These are phyloP conservation scores for Marmota monax DNA, from an alignment of 2,113 vertebrate genomes.

Conservation along the genomic window DNA sequence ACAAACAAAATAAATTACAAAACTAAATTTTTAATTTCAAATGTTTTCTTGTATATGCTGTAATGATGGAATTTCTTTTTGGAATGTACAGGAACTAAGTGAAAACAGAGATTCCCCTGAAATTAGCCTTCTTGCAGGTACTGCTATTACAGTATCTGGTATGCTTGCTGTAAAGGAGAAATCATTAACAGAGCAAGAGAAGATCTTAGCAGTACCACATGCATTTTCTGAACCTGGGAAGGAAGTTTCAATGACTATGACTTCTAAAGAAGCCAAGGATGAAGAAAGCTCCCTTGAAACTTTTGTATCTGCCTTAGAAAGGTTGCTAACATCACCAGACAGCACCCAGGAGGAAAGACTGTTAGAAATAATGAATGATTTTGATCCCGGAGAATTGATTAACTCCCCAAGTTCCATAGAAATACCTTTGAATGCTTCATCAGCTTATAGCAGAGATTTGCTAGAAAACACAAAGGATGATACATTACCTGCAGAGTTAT, in stretches of 20 bases:
- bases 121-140: constrained; percentile 67
- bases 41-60: not conserved
- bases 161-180: constrained; percentile 30
- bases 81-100: constrained; percentile 68
- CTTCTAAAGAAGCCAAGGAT: constrained; percentile 57
- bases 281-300: constrained; percentile 68
- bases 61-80: constrained; percentile 70
- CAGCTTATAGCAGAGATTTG: constrained; percentile 35
- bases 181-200: constrained; percentile 36
- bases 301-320: constrained; percentile 66
- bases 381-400: constrained; percentile 67
- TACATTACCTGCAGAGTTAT: constrained; percentile 66
- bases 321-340: constrained; percentile 54
- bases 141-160: constrained; percentile 3
- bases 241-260: not conserved
- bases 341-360: constrained; percentile 50
- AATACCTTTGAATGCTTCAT: not conserved
- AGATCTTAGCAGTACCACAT: constrained; percentile 55
- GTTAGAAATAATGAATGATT: constrained; percentile 50
- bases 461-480: constrained; percentile 64
- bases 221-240: constrained; percentile 52
- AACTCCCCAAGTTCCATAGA: constrained; percentile 63
- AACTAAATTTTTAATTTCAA: constrained; percentile 42
- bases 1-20: constrained; percentile 3
- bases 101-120: constrained; percentile 71